Conservation (phyloP, 2,797 vertebrate species). For the Hoplostethus atlanticus region DNA sequence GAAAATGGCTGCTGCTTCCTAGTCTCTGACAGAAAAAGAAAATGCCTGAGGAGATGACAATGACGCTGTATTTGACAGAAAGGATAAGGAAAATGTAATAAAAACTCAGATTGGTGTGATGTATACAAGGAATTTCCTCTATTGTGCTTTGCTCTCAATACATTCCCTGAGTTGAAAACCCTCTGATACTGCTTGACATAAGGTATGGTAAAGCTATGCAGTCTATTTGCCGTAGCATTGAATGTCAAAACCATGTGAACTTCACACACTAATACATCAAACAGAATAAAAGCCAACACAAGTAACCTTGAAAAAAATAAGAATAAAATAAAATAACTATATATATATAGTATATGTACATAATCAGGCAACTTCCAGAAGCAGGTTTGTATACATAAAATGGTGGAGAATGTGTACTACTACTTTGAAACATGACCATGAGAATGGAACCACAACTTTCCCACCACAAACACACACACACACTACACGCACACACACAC, state of each 20-base stretch:
- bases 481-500: too few relatives aligned
- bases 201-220: conserved; percentile 4
- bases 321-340: too few relatives aligned
- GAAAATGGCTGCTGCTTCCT: conserved; percentile 8
- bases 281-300: conserved; percentile 22
- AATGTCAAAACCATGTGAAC: conserved; percentile 12
- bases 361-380: too few relatives aligned
- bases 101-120: neutral
- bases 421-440: neutral
- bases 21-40: conserved; percentile 2
- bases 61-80: neutral
- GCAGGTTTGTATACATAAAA: neutral
- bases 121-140: neutral
- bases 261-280: neutral
- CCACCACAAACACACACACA: too few relatives aligned
- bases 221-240: conserved; percentile 7
- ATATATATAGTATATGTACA: too few relatives aligned
- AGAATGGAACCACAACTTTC: neutral
- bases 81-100: conserved; percentile 16
- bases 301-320: neutral
- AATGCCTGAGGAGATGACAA: conserved; percentile 19
- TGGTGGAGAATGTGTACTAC: neutral
- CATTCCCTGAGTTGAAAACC: conserved; percentile 15
- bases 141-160: conserved; percentile 6
- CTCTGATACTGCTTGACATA: conserved; percentile 12